Evolutionary conservation across 1,140 invertebrate genomes (phyloP), one percentile per base, ranked within the genome.

Genomic region (Drosophila nasuta): DNA sequence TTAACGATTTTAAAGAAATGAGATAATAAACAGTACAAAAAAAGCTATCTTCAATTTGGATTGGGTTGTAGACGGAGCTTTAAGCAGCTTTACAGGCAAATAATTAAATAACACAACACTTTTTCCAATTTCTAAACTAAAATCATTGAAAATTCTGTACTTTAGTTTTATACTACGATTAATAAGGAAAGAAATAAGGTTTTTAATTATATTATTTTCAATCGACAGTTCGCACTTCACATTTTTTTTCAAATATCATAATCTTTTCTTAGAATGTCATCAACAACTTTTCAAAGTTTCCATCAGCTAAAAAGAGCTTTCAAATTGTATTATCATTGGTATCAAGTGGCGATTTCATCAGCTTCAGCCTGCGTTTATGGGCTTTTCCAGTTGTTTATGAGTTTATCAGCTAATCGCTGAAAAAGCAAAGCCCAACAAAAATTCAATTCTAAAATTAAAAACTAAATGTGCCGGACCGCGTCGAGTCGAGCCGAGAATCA

Each of bases 371-470:
- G 7, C 20, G 20, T 17, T 48, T 20, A n/a, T 41, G 48, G 4
- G 17, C 10, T 33, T 71, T 75, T 58, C 6, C 13, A 56, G 72
- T 48, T 62, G 51, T 63, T 66, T 41, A 64, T n/a, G 20, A 8
- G 17, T 70, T 62, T 86, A 86, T 78, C 82, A 74, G 49, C 52
- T 57, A 72, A 74, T 77, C 63, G 17, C 65, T 59, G 35, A 65
- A 38, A 75, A 49, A 66, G 59, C 33, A 65, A 79, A 72, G 41
- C 41, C 7, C 5, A 74, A 66, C 67, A 45, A 65, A 43, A 56
- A 59, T 66, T 52, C n/a, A 52, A 25, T 43, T 51, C 33, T 65
- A 52, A 67, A 74, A 54, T 70, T 54, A 69, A 52, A 57, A 65
- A 28, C 20, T 15, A 3, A 46, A 63, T 38, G 49, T 63, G 48